Base-by-base conservation (phyloP, 2,113 vertebrate species). In the Eptesicus fuscus region DNA sequence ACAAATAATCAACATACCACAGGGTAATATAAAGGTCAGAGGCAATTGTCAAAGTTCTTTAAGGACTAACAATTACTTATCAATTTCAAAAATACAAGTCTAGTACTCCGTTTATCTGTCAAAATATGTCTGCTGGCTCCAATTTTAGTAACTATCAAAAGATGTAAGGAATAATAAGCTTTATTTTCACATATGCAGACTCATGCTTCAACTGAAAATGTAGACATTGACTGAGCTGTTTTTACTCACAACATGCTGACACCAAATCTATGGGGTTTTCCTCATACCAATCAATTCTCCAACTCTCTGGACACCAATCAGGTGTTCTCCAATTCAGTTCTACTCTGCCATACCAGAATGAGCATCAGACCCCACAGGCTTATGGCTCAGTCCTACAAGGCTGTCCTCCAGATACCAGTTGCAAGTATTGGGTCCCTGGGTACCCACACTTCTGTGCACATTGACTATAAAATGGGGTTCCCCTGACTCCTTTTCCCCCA, bases 111-210 rank as follows among this genome's bases (percentile, higher is more conserved):
- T 90, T 91, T 42, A 17, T 67, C 16, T 94, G 20, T 95, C 37
- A 83, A 40, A 79, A 53, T 82, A 30, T 28, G 11, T 88, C 13
- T 17, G 11, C 51, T 83, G 69, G 4, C 22, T 89, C 23, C 73
- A 63, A 79, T 74, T 83, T 91, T 85, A n/a, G 63, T 63, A 74
- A 96, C 78, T 1, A 85, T 28, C 25, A 67, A 92, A 83, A 71
- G 13, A 42, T 9, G 37, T 53, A 40, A 44, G 78, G 35, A 74
- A 56, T 51, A 51, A 44, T 0, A 59, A 65, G 30, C 28, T 94
- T 89, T 51, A 35, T 63, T 94, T 87, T 93, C 30, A 63, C 23
- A 47, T 37, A 9, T 63, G 73, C 16, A 94, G 9, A 83, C 77
- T 69, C 78, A 70, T 93, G 40, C 7, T 23, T 35, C 28, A 91